A percentile compares a stretch with the other conserved stretches of the same genome.
phyloP scores from a whole-genome alignment of 2,797 vertebrate species.

The Caiman crocodilus region DNA sequence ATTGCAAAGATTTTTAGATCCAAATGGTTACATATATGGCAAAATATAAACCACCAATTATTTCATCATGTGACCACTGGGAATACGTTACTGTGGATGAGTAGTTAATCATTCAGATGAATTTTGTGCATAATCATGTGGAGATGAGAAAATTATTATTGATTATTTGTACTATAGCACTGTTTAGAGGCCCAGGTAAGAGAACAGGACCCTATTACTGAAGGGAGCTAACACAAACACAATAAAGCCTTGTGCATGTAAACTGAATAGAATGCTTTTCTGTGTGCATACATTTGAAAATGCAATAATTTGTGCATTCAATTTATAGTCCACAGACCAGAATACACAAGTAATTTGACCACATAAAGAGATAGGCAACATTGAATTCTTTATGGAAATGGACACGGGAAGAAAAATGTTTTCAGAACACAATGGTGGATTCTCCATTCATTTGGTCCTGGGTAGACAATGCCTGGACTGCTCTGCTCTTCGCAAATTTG shows the following conservation, averaged over 20 bases:
- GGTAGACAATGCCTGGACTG: neutral
- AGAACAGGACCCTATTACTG: neutral
- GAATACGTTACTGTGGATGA: neutral
- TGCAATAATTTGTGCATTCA: neutral
- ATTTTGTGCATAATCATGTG: neutral
- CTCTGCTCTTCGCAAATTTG: conserved; percentile 15
- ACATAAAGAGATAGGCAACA: neutral
- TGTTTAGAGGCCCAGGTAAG: neutral
- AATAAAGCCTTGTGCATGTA: neutral
- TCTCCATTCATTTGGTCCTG: conserved; percentile 13
- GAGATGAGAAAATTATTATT: neutral
- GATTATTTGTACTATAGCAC: neutral
- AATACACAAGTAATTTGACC: neutral
- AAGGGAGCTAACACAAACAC: neutral
- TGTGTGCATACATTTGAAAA: neutral
- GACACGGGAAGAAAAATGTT: conserved; percentile 7
- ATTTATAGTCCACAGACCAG: neutral
- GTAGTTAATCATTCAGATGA: neutral
- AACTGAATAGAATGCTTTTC: neutral
- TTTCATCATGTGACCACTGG: neutral
- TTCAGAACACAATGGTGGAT: neutral
- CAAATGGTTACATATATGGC: neutral
- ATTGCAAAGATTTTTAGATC: neutral
- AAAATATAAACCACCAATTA: neutral
- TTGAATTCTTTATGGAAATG: neutral